Evolutionary conservation across 1,140 invertebrate species (phyloP), one percentile per base, ranked within the genome.

Genomic region (Pectinophora gossypiella): DNA sequence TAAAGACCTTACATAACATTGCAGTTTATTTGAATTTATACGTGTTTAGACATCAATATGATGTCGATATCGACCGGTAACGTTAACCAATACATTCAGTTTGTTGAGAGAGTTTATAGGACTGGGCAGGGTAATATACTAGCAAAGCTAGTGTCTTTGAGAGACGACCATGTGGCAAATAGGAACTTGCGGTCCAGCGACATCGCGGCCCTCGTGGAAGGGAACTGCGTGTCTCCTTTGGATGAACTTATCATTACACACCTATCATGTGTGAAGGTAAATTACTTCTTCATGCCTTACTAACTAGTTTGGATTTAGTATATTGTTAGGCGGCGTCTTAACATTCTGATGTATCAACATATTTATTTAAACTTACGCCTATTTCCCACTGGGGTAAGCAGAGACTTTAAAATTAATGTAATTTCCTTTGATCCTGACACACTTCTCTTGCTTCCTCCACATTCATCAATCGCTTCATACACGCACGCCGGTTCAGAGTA

Each of bases 231-330:
- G 43, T 76, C 91, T 19, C 94, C 95, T 5, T 88, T 96, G 45
- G 93, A 96, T 76, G 96, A 97, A 69, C 88, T 98, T 19, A 91
- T 97, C 22, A 88, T 92, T 50, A 90, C 90, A 38, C 95, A 98
- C 81, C 87, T 98, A n/a, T 93, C 93, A 56, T 88, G 61, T 74
- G 83, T 78, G 47, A 89, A 85, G 72, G 89, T 90, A 71, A 72
- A 68, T 73, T 32, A 51, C 48, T 48, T 48, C 20, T 49, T 40
- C 46, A 32, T 40, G 18, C 42, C n/a, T n/a, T n/a, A n/a, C n/a
- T n/a, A n/a, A n/a, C n/a, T n/a, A n/a, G n/a, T n/a, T n/a, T n/a
- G n/a, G n/a, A n/a, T n/a, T n/a, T n/a, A n/a, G n/a, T n/a, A n/a
- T n/a, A n/a, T n/a, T n/a, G n/a, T n/a, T n/a, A n/a, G n/a, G n/a